Evolutionary conservation across 1,140 invertebrate genomes (phyloP), one percentile per base, ranked within the genome.

Genomic region (Chlorops oryzae): DNA sequence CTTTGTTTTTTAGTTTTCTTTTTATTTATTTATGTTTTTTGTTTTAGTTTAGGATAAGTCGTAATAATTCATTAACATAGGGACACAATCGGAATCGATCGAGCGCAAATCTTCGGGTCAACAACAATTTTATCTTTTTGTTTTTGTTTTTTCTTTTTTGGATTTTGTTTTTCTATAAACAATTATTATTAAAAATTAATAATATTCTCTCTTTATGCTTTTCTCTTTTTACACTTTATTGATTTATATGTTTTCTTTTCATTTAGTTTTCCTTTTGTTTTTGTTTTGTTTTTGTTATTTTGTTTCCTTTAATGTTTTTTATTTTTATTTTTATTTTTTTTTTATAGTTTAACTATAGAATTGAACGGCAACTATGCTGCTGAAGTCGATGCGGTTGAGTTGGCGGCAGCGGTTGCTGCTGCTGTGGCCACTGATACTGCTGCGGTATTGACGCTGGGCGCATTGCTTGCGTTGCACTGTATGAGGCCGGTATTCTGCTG

Each of bases 11-110:
- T n/a, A 9, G 7, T n/a, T 32, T 32, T 32, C 28, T 32, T 32
- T 21, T 42, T 20, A 10, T 20, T 7, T 51, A 41, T 55, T 52
- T 52, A 6, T 39, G 37, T 39, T 7, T 39, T 39, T 39, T 39
- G n/a, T 17, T 17, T 39, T 39, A 7, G 6, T 39, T 39, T 7
- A 15, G n/a, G 6, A 39, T 7, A 17, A 15, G 44, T 52, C 27
- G 37, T 51, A 41, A 34, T 52, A 45, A 53, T 48, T 53, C 28
- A 59, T 63, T 61, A 48, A 63, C 65, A 62, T 64, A 62, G 65
- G 62, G 65, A 64, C 62, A 64, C 60, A 65, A 64, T 65, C 65
- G 65, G 7, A 32, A 32, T n/a, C n/a, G n/a, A n/a, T n/a, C n/a
- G n/a, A n/a, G n/a, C n/a, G n/a, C n/a, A n/a, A n/a, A n/a, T n/a